Evolutionary conservation across 1,140 invertebrate species (phyloP).

Genomic region (Drosophila mauritiana): DNA sequence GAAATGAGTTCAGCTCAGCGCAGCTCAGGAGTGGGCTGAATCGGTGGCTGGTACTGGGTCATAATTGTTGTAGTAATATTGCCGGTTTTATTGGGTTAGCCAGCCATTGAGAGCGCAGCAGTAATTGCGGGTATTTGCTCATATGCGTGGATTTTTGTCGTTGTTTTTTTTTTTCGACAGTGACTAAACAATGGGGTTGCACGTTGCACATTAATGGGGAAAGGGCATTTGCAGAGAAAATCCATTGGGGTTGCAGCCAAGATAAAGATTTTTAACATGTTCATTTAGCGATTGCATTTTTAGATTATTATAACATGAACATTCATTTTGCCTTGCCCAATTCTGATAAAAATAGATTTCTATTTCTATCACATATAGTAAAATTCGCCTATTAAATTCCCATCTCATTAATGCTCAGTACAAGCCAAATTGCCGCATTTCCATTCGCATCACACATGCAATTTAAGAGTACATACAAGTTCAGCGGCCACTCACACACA

Average conservation of each 20-base stretch:
- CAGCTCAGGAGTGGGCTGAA: slow-evolving; percentile 24
- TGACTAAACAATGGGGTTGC: slow-evolving; percentile 37
- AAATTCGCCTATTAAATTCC: background rate
- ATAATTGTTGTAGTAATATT: slow-evolving; percentile 27
- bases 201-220: background rate
- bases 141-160: slow-evolving; percentile 57
- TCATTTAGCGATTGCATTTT: too few species aligned
- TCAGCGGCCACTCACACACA: slow-evolving; percentile 46
- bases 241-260: background rate
- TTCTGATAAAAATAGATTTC: too few species aligned
- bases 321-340: too few species aligned
- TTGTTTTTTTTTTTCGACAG: slow-evolving; percentile 38
- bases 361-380: background rate
- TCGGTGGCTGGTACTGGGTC: slow-evolving; percentile 30
- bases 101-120: slow-evolving; percentile 50
- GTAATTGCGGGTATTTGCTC: slow-evolving; percentile 60
- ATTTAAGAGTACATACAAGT: slow-evolving; percentile 59
- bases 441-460: slow-evolving; percentile 13
- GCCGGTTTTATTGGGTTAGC: slow-evolving; percentile 27
- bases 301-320: too few species aligned
- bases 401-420: slow-evolving; percentile 15
- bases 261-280: background rate
- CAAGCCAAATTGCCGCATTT: slow-evolving; percentile 35
- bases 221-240: background rate
- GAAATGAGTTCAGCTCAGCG: slow-evolving; percentile 25